These are phyloP conservation scores for Thinocorus orbignyianus DNA, from an alignment of 2,113 vertebrate genomes.

Conservation along the genomic window DNA sequence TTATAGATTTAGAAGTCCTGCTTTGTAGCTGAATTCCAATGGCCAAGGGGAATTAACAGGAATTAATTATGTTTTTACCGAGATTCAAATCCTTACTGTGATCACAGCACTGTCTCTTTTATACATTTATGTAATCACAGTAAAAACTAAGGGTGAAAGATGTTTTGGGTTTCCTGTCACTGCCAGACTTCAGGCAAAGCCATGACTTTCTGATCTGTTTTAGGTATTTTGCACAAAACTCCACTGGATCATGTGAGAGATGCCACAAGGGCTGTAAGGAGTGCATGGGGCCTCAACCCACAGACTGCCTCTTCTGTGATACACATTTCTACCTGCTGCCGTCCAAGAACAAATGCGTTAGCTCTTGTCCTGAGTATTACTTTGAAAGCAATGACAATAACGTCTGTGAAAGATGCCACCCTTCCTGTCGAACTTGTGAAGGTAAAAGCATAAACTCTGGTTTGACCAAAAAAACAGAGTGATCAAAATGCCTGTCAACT, in stretches of 20 bases:
- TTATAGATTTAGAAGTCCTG: neutral
- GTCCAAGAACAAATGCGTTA: constrained; percentile 72
- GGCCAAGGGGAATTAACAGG: neutral
- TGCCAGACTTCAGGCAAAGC: neutral
- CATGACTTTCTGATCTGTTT: neutral
- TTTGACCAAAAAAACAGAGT: neutral
- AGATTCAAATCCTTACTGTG: neutral
- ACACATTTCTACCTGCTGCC: constrained; percentile 76
- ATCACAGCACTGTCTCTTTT: neutral
- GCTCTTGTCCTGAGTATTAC: constrained; percentile 82
- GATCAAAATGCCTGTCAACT: neutral
- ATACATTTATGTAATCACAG: neutral
- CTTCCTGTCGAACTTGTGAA: constrained; percentile 83
- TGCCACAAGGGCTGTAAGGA: constrained; percentile 84
- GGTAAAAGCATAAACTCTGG: constrained; percentile 65
- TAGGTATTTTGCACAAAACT: constrained; percentile 83
- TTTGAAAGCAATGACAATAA: constrained; percentile 57
- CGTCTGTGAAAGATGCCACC: constrained; percentile 83
- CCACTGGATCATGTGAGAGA: constrained; percentile 73
- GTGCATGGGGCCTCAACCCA: constrained; percentile 73
- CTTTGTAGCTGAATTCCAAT: neutral
- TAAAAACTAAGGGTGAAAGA: neutral
- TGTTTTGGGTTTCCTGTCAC: neutral
- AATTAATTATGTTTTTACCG: neutral
- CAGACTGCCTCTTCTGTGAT: constrained; percentile 84